Conservation (phyloP, 2,113 vertebrate genomes). For the Ceyx melanurus region DNA sequence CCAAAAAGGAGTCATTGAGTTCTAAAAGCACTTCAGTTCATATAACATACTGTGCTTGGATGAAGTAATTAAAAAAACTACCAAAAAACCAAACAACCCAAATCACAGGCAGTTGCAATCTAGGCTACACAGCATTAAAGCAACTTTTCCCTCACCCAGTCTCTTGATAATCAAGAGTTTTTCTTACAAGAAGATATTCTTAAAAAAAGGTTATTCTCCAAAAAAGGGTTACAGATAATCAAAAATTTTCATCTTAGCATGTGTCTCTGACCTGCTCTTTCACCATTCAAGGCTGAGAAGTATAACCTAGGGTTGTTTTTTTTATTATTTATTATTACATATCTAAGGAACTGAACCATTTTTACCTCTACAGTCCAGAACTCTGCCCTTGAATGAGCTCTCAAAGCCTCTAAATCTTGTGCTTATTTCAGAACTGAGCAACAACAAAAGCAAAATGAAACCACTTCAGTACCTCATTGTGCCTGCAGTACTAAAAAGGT, state of each 20-base stretch:
- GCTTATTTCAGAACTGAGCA: background rate
- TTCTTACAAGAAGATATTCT: background rate
- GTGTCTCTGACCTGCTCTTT: background rate
- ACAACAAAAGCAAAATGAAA: background rate
- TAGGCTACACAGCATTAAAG: background rate
- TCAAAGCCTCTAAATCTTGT: background rate
- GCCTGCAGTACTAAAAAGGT: background rate
- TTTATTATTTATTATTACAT: background rate
- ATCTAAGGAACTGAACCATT: background rate
- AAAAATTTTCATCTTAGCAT: background rate
- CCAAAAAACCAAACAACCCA: background rate
- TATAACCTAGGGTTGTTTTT: background rate
- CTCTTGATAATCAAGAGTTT: background rate
- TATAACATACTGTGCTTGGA: background rate
- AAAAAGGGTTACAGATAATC: background rate
- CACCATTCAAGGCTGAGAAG: background rate
- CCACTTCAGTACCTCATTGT: background rate
- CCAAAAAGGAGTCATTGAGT: background rate
- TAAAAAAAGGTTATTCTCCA: background rate
- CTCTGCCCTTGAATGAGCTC: background rate
- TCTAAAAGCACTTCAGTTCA: background rate
- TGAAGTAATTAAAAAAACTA: background rate
- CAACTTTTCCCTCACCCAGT: background rate
- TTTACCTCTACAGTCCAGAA: background rate
- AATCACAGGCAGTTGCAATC: background rate